Evolutionary conservation across 2,113 vertebrate species (phyloP), one percentile per base, ranked within the genome.

Genomic region (Ranitomeya variabilis): DNA sequence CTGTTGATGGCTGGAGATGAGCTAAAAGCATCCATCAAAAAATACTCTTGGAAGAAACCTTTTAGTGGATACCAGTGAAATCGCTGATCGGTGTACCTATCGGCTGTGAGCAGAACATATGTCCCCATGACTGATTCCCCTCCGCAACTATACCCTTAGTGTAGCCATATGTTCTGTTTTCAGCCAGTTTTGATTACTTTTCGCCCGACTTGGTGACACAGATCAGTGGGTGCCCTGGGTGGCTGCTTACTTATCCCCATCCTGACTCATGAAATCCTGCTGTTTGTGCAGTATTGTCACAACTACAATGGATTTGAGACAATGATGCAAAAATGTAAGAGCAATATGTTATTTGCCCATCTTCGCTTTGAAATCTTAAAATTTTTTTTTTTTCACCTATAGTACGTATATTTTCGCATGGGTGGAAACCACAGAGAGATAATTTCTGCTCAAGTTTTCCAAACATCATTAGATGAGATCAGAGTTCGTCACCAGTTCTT

Each of bases 371-470:
- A 6, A 9, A 67, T 64, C 37, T 45, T n/a, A n/a, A 45, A 31
- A 23, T 69, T 4, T 69, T 19, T 57, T 78, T 90, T 7, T 89
- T 26, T 12, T 13, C 51, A 54, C 90, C 91, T 74, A 12, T 94
- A 99, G 98, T 99, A 99, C 13, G 96, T 92, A 0, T 99, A 97
- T 92, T 99, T 99, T 90, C 93, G 98, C 91, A 98, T 99, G 98
- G 98, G 98, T 0, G 67, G 98, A 52, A 94, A 83, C 86, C 98
- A 99, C 21, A 82, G 83, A 1, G 96, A 96, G 57, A 95, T 99
- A 89, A 93, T 97, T 82, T 96, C 93, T 89, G 93, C 93, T 7
- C 92, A 90, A 9, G 90, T 97, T 7, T 96, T 99, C 86, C 92
- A 90, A 60, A 90, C 89, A 86, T 67, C 95, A 0, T 78, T 98